phyloP scores from a whole-genome alignment of 2,113 vertebrate species.

The Actenoides lindsayi region DNA sequence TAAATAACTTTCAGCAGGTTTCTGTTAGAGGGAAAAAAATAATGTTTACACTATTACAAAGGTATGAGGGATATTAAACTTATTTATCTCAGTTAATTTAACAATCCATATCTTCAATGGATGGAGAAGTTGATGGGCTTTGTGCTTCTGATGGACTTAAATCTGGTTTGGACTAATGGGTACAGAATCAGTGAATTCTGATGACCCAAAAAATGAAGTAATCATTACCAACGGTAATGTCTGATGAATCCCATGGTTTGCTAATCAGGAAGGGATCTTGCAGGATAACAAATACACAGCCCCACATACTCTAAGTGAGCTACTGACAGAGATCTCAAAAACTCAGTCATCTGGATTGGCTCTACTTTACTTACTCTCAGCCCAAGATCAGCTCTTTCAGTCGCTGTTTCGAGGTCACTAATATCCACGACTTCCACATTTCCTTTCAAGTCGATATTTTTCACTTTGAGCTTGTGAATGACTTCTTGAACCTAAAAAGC shows the following conservation, averaged over 20 bases:
- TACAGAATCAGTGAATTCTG: background rate
- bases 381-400: constrained; percentile 72
- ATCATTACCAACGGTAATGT: background rate
- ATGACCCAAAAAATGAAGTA: background rate
- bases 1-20: constrained; percentile 78
- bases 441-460: constrained; percentile 8
- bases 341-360: rapidly evolving
- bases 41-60: background rate
- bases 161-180: background rate
- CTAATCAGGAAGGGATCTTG: background rate
- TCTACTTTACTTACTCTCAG: constrained; percentile 73
- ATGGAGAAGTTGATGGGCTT: background rate
- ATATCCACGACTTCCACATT: constrained; percentile 49
- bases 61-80: background rate
- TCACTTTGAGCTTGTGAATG: constrained; percentile 75
- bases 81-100: background rate
- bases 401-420: constrained; percentile 71
- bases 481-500: constrained; percentile 80
- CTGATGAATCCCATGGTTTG: background rate
- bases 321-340: background rate
- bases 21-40: constrained; percentile 72
- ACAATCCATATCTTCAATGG: background rate
- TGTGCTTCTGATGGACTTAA: background rate
- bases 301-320: background rate
- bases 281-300: background rate